Base-by-base conservation (phyloP, 2,113 vertebrate species). In the Scatophagus argus region DNA sequence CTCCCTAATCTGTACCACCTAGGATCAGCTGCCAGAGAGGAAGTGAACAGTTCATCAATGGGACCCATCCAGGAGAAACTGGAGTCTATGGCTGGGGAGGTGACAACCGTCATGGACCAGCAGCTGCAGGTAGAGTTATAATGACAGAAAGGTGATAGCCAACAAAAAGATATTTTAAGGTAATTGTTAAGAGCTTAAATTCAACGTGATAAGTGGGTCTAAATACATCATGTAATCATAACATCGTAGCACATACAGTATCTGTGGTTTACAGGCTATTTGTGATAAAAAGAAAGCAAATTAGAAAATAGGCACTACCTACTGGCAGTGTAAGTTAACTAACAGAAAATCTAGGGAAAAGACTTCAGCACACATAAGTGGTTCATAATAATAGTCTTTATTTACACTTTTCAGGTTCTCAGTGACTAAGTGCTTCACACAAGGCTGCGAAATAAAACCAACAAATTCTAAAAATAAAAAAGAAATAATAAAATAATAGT, bases 81-180 rank as follows among this genome's bases (percentile, higher is more conserved):
- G 82, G 96, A 98, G 84, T 98, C 97, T 7, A 97, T 98, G 97
- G 98, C 98, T 10, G 98, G 96, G 73, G 98, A 99, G 90, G 96
- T 99, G 52, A 96, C 97, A 1, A 95, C 93, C 46, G 97, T 99
- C 41, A 97, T 99, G 64, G 98, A 99, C 59, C 96, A 99, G 41
- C 97, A 99, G 2, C 95, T 99, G 34, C 97, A 99, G 97, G 98
- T 99, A 80, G 6, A 5, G 8, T 17, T 6, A 4, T 17, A 31
- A 59, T 19, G 55, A 54, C 8, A 11, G 36, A 41, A 46, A 11
- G 3, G 32, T 51, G 5, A 9, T 49, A 38, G 3, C n/a, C 31
- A 60, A 31, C 23, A 14, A 51, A 51, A 51, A 6, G n/a, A n/a
- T n/a, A n/a, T n/a, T n/a, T n/a, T n/a, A n/a, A n/a, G n/a, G n/a